Conservation (phyloP, 2,113 vertebrate species). For the Dolichallabes microphthalmus region DNA sequence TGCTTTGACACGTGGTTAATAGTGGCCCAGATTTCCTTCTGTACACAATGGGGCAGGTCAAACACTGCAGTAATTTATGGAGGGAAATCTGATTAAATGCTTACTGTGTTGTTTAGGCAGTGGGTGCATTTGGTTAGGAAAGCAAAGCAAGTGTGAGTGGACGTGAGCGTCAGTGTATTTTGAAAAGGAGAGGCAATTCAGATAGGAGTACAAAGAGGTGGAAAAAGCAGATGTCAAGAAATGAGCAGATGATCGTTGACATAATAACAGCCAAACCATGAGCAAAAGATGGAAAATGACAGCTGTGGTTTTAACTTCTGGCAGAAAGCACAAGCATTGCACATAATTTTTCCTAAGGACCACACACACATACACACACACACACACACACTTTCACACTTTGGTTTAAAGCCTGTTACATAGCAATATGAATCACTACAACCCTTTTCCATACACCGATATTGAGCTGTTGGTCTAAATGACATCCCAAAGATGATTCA, state of each 20-base stretch:
- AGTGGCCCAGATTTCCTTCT: slow-evolving; percentile 21
- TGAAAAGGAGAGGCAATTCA: background rate
- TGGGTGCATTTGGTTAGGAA: slow-evolving; percentile 9
- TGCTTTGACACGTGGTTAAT: slow-evolving; percentile 3
- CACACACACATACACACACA: slow-evolving; percentile 32
- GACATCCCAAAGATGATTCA: background rate
- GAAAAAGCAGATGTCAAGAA: slow-evolving; percentile 14
- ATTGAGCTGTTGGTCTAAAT: background rate
- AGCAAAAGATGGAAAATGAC: slow-evolving; percentile 43
- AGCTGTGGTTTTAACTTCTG: slow-evolving; percentile 39
- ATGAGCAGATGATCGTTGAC: slow-evolving; percentile 45
- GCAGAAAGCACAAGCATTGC: slow-evolving; percentile 32
- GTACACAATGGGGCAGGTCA: background rate
- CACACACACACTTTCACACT: slow-evolving; percentile 28
- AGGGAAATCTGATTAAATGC: background rate
- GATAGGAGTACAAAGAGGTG: background rate
- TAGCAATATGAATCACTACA: background rate
- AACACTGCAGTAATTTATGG: background rate
- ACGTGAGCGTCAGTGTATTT: background rate
- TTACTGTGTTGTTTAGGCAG: background rate
- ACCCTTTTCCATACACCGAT: background rate
- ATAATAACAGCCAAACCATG: slow-evolving; percentile 33
- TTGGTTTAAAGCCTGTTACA: slow-evolving; percentile 9
- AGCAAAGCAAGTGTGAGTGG: background rate
- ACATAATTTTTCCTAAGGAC: slow-evolving; percentile 26